phyloP scores from a whole-genome alignment of 92 coral and sea anemone genomes.

The Paramuricea clavata region DNA sequence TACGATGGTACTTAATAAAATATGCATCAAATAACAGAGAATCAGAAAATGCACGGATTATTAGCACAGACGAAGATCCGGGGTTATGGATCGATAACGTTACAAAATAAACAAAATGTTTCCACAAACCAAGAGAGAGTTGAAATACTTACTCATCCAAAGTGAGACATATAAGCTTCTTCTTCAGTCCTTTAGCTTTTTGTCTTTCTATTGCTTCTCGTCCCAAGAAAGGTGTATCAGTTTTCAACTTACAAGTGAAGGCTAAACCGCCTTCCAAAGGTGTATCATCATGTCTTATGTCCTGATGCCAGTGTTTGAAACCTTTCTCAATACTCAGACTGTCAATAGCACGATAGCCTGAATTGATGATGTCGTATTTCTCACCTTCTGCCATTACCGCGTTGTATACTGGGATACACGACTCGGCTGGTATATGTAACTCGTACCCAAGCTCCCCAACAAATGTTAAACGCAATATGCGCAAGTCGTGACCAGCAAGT shows the following conservation, averaged over 20 bases:
- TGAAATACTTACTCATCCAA: constrained; percentile 83
- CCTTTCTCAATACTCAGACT: constrained; percentile 97
- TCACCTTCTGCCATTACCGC: constrained; percentile 95
- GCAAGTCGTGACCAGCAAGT: constrained; percentile 87
- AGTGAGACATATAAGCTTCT: constrained; percentile 84
- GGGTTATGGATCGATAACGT: too few species aligned
- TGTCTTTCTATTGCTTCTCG: constrained; percentile 92
- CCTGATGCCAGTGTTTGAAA: constrained; percentile 98
- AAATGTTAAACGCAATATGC: constrained; percentile 85
- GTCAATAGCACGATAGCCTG: constrained; percentile 96
- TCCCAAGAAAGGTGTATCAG: constrained; percentile 93
- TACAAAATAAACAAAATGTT: too few species aligned
- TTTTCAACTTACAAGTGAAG: constrained; percentile 92
- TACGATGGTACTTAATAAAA: too few species aligned
- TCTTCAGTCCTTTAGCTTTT: constrained; percentile 87
- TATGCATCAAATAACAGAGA: too few species aligned
- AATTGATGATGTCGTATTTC: constrained; percentile 76
- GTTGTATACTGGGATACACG: constrained; percentile 93
- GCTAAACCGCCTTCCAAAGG: constrained; percentile 97
- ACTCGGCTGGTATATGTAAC: constrained; percentile 91
- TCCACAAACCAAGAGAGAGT: too few species aligned
- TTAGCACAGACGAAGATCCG: too few species aligned
- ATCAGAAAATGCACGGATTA: too few species aligned
- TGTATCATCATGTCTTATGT: constrained; percentile 93
- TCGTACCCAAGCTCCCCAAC: constrained; percentile 99